Evolutionary conservation across 92 coral and sea anemone species (phyloP).

Genomic region (Bergia sp.): DNA sequence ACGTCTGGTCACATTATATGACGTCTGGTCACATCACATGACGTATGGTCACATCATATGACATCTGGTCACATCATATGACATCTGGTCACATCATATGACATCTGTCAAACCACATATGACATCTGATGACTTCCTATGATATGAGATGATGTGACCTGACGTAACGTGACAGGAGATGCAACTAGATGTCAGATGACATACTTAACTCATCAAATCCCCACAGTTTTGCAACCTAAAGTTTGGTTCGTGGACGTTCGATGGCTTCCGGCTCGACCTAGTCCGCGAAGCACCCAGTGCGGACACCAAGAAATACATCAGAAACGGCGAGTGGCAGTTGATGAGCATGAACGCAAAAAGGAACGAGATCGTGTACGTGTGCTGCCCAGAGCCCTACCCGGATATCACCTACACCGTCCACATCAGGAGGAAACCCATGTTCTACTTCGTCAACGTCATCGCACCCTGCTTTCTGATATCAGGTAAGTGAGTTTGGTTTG

Average conservation of each 20-base stretch:
- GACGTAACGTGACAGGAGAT: not conserved
- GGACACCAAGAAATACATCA: constrained; percentile 75
- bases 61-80: too few species aligned
- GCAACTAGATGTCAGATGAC: not conserved
- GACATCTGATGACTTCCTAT: too few species aligned
- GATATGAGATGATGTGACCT: not conserved
- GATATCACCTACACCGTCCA: constrained; percentile 80
- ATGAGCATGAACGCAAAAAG: constrained; percentile 68
- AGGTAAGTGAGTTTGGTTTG: constrained; percentile 52
- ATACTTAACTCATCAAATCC: not conserved
- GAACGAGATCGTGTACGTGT: constrained; percentile 62
- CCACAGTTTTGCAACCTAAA: constrained; percentile 68
- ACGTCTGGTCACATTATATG: too few species aligned
- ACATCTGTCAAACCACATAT: too few species aligned
- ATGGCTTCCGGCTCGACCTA: constrained; percentile 78
- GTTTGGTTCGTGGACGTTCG: constrained; percentile 91
- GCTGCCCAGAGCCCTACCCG: constrained; percentile 88
- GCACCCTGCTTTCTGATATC: constrained; percentile 86
- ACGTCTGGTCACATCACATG: too few species aligned
- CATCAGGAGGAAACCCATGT: constrained; percentile 74
- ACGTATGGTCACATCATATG: too few species aligned
- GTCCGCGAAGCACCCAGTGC: constrained; percentile 57
- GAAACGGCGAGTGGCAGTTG: constrained; percentile 83
- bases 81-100: too few species aligned
- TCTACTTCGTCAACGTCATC: constrained; percentile 80